Base-by-base conservation (phyloP, 2,888 invertebrate species). In the Branchipolynoe longqiensis region DNA sequence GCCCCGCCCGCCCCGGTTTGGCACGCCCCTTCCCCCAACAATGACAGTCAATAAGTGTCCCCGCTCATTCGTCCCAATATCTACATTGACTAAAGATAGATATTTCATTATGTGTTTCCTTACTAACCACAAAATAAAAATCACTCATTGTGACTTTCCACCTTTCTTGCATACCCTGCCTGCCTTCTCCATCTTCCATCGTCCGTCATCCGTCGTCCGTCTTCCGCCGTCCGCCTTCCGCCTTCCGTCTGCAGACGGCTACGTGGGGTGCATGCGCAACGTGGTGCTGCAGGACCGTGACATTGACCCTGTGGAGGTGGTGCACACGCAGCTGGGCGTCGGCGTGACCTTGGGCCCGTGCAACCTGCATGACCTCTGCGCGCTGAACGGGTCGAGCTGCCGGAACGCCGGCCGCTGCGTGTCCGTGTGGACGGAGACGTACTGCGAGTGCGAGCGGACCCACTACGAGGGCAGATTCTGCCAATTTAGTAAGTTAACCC, bases 391-490 rank as follows among this genome's bases (percentile, higher is more conserved):
- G 81, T 88, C 87, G 14, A 89, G 90, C 86, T 98, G 98, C 91
- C 97, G 98, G 91, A 98, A 98, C 92, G 97, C 96, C 0, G 98
- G 98, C 0, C 96, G 96, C 90, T 98, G 98, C 94, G 96, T 97
- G 36, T 97, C 98, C 0, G 96, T 97, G 91, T 97, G 98, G 92
- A 97, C 86, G 18, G 91, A 97, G 91, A 96, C 98, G 64, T 96
- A 96, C 41, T 98, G 98, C 92, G 97, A 98, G 91, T 98, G 98
- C 93, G 96, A 96, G 64, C 96, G 96, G 88, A 98, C 97, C 3
- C 97, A 97, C 0, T 98, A 98, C 92, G 97, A 97, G 73, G 98
- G 98, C 14, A 97, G 97, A 92, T 98, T 98, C 92, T 98, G 98
- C 91, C 98, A 98, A 92, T 98, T 98, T 90, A 94, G 95, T 95